A percentile compares a stretch with the other conserved stretches of the same genome.
phyloP scores from a whole-genome alignment of 2,888 invertebrate species.

The Mylabris sibirica region DNA sequence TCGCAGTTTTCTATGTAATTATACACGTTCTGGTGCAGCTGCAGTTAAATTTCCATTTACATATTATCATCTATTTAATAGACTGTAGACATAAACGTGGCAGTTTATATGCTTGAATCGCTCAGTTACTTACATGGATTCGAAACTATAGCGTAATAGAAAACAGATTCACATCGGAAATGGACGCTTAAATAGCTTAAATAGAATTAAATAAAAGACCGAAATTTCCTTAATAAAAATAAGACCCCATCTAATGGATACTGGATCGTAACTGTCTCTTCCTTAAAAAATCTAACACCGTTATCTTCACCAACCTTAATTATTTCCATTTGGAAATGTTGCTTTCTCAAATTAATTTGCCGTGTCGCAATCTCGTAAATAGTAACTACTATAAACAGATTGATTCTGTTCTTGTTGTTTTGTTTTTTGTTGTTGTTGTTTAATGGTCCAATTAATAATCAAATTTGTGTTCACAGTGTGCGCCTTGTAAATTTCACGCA shows the following conservation, averaged over 20 bases:
- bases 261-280: neutral
- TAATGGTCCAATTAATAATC: neutral
- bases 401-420: neutral
- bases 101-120: neutral
- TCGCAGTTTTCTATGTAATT: neutral
- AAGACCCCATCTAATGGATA: neutral
- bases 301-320: neutral
- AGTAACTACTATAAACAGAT: too few relatives aligned
- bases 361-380: too few relatives aligned
- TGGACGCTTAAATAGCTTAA: neutral
- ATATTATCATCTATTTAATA: neutral
- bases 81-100: slow-evolving; percentile 2
- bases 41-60: neutral
- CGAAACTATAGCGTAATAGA: neutral
- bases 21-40: neutral
- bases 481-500: neutral
- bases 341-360: too few relatives aligned
- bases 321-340: neutral
- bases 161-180: slow-evolving; percentile 12
- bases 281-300: neutral
- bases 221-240: neutral
- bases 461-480: neutral
- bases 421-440: neutral
- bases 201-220: neutral
- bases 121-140: neutral